phyloP scores from a whole-genome alignment of 2,888 invertebrate species.

The Pterostichus niger region DNA sequence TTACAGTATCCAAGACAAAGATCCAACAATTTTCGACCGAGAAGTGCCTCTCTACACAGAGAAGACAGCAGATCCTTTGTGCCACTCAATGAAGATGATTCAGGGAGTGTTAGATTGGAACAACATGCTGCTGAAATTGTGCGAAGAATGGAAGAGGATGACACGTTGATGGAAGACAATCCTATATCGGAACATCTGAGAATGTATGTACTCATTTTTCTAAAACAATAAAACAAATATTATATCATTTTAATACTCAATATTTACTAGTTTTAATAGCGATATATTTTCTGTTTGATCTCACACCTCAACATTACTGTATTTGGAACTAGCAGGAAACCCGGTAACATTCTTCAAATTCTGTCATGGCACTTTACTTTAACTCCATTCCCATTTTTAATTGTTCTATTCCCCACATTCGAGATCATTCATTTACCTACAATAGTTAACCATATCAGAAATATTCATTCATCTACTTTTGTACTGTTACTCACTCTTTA shows the following conservation, averaged over 20 bases:
- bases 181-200: conserved; percentile 82
- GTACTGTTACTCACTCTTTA: too few species aligned
- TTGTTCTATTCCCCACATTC: too few species aligned
- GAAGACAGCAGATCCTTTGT: conserved; percentile 39
- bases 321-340: too few species aligned
- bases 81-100: conserved; percentile 57
- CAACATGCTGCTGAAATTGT: conserved; percentile 82
- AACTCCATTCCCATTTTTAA: too few species aligned
- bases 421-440: too few species aligned
- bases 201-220: conserved; percentile 76
- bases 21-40: conserved; percentile 25
- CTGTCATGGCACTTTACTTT: too few species aligned
- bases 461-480: too few species aligned
- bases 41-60: conserved; percentile 43
- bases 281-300: too few species aligned
- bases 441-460: too few species aligned
- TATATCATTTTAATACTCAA: too few species aligned
- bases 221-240: too few species aligned
- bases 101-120: conserved; percentile 54
- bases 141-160: conserved; percentile 83
- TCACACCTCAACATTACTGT: neutral
- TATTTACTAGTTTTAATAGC: conserved; percentile 8
- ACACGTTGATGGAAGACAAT: conserved; percentile 83
- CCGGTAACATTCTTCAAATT: too few species aligned
- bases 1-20: conserved; percentile 22